A percentile compares a stretch with the other conserved stretches of the same genome.
These are phyloP conservation scores for Aurelia sp. DNA, from an alignment of 30 jellyfish, hydroid and myxozoan species.

Conservation along the genomic window DNA sequence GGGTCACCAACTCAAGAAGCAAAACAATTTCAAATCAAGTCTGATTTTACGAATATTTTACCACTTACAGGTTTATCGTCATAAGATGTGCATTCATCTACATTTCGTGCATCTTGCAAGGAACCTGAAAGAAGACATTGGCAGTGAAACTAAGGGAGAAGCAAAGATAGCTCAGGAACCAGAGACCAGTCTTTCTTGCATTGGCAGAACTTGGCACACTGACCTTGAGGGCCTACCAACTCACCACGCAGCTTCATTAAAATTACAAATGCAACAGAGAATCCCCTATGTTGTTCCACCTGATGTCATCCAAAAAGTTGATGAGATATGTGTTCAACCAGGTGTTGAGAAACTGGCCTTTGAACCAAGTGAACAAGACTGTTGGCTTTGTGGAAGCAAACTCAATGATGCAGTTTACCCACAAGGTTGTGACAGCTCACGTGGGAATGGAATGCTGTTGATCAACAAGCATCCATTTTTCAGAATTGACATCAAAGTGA, in stretches of 20 bases:
- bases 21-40: no score
- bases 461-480: background rate
- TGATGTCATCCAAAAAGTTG: background rate
- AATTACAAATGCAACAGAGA: background rate
- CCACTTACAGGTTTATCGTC: no score
- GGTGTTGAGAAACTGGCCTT: background rate
- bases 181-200: no score
- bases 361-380: background rate
- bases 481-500: background rate
- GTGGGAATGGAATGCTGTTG: background rate
- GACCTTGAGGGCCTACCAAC: no score
- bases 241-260: background rate
- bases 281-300: constrained; percentile 4
- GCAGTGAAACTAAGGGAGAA: no score
- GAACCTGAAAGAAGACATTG: no score
- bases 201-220: no score
- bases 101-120: no score
- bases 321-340: background rate
- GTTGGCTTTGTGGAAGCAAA: background rate
- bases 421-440: background rate
- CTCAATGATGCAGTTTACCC: background rate
- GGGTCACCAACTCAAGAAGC: no score
- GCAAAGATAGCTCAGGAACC: no score
- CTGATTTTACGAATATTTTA: no score
- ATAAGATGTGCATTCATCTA: no score